Conservation (phyloP, 2,113 vertebrate species). For the Onychorhynchus coronatus region DNA sequence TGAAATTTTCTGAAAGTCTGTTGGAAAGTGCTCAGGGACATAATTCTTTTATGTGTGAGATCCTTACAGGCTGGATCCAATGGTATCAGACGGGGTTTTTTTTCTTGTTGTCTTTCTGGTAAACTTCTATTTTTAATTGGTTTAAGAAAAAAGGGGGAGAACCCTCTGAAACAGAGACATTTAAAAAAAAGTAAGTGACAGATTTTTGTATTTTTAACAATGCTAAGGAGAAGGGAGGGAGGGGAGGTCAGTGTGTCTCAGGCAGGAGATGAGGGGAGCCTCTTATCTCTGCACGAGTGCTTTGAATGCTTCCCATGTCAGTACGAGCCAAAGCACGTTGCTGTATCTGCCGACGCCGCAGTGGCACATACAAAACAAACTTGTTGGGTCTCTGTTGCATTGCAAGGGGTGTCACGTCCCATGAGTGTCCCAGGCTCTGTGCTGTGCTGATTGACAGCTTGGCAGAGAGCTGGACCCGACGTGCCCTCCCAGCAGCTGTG, state of each 20-base stretch:
- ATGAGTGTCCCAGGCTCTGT: background rate
- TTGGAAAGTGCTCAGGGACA: slow-evolving; percentile 58
- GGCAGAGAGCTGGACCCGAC: background rate
- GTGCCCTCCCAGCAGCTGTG: background rate
- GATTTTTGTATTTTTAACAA: slow-evolving; percentile 14
- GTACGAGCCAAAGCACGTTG: background rate
- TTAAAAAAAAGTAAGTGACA: background rate
- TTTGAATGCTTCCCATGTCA: slow-evolving; percentile 26
- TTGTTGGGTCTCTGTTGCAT: background rate
- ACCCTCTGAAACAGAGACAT: background rate
- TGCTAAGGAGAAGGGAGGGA: background rate
- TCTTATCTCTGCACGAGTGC: background rate
- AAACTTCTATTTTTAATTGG: slow-evolving; percentile 37
- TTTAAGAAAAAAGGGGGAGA: background rate
- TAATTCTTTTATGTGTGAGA: slow-evolving; percentile 44
- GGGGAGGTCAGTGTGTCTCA: background rate
- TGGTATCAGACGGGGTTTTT: background rate
- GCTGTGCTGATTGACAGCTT: background rate
- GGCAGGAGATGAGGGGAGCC: background rate
- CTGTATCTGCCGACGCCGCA: background rate
- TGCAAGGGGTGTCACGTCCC: background rate
- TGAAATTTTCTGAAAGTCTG: slow-evolving; percentile 68
- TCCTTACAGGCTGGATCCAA: slow-evolving; percentile 22
- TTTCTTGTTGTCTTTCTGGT: background rate
- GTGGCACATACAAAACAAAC: slow-evolving; percentile 26